Base-by-base conservation (phyloP, 1,140 invertebrate species). In the Chelonus insularis region DNA sequence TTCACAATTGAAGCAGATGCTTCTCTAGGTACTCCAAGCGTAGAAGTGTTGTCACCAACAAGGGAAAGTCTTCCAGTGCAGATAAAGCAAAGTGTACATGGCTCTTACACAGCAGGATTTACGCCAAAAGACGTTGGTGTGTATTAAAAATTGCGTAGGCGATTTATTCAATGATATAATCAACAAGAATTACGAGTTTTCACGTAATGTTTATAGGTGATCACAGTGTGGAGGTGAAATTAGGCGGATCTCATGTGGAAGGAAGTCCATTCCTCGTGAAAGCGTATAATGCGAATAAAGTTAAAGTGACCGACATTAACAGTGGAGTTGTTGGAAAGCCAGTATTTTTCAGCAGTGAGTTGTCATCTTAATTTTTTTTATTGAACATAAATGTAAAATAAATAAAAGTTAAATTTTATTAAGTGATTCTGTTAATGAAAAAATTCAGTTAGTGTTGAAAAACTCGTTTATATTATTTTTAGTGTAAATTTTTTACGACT, bases 181-280 rank as follows among this genome's bases (percentile, higher is more conserved):
- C 34, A 39, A 37, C 36, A 11, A 6, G 8, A 37, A 37, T 12
- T 12, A 37, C 36, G 12, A 12, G 12, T 37, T 9, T 37, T 11
- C 36, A n/a, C 36, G 12, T 37, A 37, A 37, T 37, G 2, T 37
- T 16, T 16, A 37, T 70, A 89, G 88, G 89, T 45, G 94, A 96
- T 81, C 94, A 98, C 75, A 93, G 93, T 66, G 93, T 98, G 47
- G 94, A 97, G 82, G 91, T 95, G 51, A 86, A 86, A 72, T 84
- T 95, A 47, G 87, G 86, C 5, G 91, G 89, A 16, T 88, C 90
- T 8, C 90, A 94, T 56, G 91, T 98, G 1, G 91, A 94, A 75
- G 94, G 94, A 18, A 96, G 94, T 79, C 96, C 97, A 23, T 98
- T 98, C 74, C 84, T 95, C 3, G 88, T 97, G 3, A 97, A 98